Conservation (phyloP, 1,140 invertebrate species). For the Aradophagus sp. region DNA sequence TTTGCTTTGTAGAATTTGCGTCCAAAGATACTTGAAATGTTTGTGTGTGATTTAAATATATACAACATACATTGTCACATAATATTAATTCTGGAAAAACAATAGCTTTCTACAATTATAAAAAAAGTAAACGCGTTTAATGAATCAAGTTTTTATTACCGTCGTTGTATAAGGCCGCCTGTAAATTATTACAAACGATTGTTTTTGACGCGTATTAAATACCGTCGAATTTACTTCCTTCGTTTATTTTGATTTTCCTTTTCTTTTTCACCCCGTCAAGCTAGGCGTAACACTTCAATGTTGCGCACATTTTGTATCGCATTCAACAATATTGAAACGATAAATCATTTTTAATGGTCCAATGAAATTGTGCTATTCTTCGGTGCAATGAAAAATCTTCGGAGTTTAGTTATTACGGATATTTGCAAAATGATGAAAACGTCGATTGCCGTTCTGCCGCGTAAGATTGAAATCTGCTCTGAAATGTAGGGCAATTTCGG, state of each 20-base stretch:
- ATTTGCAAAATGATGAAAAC: constrained; percentile 34
- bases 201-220: constrained; percentile 16
- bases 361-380: constrained; percentile 38
- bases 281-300: constrained; percentile 33
- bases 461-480: constrained; percentile 19
- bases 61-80: no score
- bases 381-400: constrained; percentile 34
- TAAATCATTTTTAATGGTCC: constrained; percentile 45
- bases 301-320: constrained; percentile 30
- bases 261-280: constrained; percentile 16
- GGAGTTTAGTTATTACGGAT: constrained; percentile 27
- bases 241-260: no score
- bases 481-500: constrained; percentile 22
- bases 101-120: no score
- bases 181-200: constrained; percentile 12
- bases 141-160: no score
- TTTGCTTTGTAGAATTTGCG: no score
- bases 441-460: constrained; percentile 16
- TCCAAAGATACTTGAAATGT: no score
- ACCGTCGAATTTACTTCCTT: no score
- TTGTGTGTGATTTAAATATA: no score
- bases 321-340: constrained; percentile 34
- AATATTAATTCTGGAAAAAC: no score
- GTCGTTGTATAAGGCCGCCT: no score
- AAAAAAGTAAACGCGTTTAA: no score